Percentiles rank a stretch among this genome's conserved stretches.
phyloP scores from a whole-genome alignment of 2,797 vertebrate species.

The Parotocinclus haroldoi region DNA sequence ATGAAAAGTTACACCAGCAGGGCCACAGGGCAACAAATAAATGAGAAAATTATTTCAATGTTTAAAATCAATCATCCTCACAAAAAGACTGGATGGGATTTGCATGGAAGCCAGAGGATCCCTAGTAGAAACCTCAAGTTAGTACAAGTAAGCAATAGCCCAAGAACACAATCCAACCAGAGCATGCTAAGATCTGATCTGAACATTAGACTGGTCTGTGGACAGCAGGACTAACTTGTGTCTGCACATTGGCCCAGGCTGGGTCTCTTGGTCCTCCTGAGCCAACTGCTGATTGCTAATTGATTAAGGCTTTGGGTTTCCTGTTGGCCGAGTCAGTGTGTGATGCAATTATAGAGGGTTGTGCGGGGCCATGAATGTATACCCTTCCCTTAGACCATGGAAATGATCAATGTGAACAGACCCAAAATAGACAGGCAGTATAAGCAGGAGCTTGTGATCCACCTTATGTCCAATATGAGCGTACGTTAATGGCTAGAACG shows the following conservation, averaged over 20 bases:
- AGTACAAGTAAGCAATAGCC: too few species aligned
- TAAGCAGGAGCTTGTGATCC: slow-evolving; percentile 1
- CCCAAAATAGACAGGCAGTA: not conserved
- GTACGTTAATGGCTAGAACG: slow-evolving; percentile 5
- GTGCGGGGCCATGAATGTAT: slow-evolving; percentile 23
- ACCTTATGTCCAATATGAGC: slow-evolving; percentile 2
- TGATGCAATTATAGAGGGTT: slow-evolving; percentile 42
- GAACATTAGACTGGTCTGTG: slow-evolving; percentile 35
- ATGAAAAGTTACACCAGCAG: too few species aligned
- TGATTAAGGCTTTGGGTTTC: slow-evolving; percentile 57
- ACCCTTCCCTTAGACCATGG: slow-evolving; percentile 9
- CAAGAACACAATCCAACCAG: too few species aligned
- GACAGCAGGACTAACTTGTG: slow-evolving; percentile 37
- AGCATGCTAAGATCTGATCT: not conserved
- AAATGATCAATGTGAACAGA: slow-evolving; percentile 3
- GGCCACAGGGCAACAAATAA: too few species aligned
- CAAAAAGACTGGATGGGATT: too few species aligned
- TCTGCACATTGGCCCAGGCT: slow-evolving; percentile 38
- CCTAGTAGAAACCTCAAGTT: too few species aligned
- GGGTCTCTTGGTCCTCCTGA: slow-evolving; percentile 46
- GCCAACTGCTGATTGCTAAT: slow-evolving; percentile 57
- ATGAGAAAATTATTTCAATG: too few species aligned
- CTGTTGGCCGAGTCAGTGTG: slow-evolving; percentile 32
- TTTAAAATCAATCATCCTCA: too few species aligned
- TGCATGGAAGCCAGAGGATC: too few species aligned